phyloP scores from a whole-genome alignment of 2,113 vertebrate genomes.

The Chaetops frenatus region DNA sequence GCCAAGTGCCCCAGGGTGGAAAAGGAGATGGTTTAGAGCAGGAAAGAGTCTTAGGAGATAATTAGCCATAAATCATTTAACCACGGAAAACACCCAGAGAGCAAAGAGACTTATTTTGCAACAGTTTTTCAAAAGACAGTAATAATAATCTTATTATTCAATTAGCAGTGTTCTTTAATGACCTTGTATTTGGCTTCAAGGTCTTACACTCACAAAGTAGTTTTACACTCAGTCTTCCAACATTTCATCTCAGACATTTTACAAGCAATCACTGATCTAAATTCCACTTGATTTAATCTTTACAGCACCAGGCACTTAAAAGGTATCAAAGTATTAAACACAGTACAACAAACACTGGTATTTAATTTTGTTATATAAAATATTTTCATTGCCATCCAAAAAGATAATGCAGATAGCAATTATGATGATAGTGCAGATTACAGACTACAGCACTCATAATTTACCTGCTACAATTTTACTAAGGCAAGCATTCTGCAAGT shows the following conservation, averaged over 20 bases:
- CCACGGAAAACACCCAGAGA: not conserved
- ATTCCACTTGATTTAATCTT: not conserved
- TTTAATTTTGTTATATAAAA: conserved; percentile 7
- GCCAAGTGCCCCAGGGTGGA: not conserved
- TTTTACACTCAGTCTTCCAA: not conserved
- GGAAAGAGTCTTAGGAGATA: not conserved
- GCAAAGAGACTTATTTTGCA: not conserved
- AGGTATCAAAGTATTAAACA: not conserved
- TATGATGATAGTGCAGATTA: conserved; percentile 22
- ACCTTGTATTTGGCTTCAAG: not conserved
- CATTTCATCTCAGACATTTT: not conserved
- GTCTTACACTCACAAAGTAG: not conserved
- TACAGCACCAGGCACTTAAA: not conserved
- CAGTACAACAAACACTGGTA: not conserved
- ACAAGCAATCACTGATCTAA: not conserved
- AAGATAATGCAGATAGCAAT: conserved; percentile 20
- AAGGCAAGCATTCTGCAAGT: not conserved
- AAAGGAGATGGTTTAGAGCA: not conserved
- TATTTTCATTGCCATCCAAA: not conserved
- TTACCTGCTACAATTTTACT: not conserved
- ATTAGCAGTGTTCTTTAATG: not conserved
- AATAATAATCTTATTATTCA: not conserved
- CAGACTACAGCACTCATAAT: not conserved
- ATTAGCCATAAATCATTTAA: not conserved
- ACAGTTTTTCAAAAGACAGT: not conserved